Evolutionary conservation across 2,797 vertebrate species (phyloP).

Genomic region (Acanthiza pusilla): DNA sequence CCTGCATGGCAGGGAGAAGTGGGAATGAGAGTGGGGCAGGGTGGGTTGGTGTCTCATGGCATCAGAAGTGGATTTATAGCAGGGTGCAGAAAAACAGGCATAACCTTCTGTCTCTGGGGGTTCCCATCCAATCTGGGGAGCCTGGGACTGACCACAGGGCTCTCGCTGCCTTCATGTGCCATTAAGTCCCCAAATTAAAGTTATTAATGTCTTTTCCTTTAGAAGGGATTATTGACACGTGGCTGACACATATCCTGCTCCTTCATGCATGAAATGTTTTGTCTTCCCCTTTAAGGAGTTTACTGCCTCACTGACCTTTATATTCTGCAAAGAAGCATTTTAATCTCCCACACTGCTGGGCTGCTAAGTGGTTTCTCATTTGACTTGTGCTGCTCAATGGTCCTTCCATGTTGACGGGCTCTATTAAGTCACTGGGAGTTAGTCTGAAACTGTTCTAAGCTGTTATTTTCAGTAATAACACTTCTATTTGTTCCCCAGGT

Average conservation of each 20-base stretch:
- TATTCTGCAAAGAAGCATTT: slow-evolving; percentile 66
- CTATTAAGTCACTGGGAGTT: slow-evolving; percentile 62
- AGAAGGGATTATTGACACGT: background rate
- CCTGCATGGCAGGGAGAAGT: background rate
- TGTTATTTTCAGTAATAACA: slow-evolving; percentile 57
- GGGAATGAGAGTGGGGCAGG: background rate
- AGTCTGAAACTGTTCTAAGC: slow-evolving; percentile 42
- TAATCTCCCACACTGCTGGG: slow-evolving; percentile 58
- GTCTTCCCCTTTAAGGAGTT: slow-evolving; percentile 65
- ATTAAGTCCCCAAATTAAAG: background rate
- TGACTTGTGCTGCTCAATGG: slow-evolving; percentile 67
- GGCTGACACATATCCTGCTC: background rate
- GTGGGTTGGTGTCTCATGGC: background rate
- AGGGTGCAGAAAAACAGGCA: background rate
- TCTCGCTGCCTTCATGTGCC: background rate
- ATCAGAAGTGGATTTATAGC: background rate
- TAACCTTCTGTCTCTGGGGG: background rate
- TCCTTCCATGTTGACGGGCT: slow-evolving; percentile 63
- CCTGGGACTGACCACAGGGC: background rate
- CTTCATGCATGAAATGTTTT: slow-evolving; percentile 43
- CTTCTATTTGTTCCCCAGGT: slow-evolving; percentile 40
- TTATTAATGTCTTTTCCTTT: background rate
- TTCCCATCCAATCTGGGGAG: background rate
- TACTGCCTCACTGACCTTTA: slow-evolving; percentile 74
- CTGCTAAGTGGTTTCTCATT: slow-evolving; percentile 70